Evolutionary conservation across 2,888 invertebrate genomes (phyloP).

Genomic region (Drosophila paranaensis): DNA sequence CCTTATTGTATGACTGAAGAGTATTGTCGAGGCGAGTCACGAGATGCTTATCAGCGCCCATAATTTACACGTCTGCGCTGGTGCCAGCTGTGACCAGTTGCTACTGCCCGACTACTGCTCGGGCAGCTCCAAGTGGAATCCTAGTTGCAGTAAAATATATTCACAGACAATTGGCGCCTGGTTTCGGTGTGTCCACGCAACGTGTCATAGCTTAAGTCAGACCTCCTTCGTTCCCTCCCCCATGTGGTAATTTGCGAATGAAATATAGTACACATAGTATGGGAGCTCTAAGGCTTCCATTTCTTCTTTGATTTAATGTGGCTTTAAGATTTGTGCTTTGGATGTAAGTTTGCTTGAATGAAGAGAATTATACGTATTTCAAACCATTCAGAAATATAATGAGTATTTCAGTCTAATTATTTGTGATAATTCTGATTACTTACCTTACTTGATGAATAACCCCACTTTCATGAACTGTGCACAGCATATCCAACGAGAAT

Average conservation of each 20-base stretch:
- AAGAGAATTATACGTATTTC: too few species aligned
- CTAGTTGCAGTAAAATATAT: slow-evolving; percentile 29
- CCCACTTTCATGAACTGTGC: background rate
- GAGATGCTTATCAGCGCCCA: slow-evolving; percentile 73
- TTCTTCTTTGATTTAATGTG: background rate
- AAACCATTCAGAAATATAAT: too few species aligned
- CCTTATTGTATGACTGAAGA: slow-evolving; percentile 21
- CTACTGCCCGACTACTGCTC: slow-evolving; percentile 5
- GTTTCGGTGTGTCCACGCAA: slow-evolving; percentile 68
- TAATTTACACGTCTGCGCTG: slow-evolving; percentile 74
- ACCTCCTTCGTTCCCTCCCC: slow-evolving; percentile 16
- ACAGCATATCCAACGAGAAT: background rate
- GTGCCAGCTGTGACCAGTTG: slow-evolving; percentile 65
- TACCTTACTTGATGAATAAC: background rate
- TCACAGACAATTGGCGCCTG: slow-evolving; percentile 71
- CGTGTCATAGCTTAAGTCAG: slow-evolving; percentile 16
- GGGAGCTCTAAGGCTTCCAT: background rate
- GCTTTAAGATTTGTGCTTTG: background rate
- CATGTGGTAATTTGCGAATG: slow-evolving; percentile 48
- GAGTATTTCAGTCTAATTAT: too few species aligned
- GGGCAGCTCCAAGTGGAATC: slow-evolving; percentile 24
- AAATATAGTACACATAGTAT: slow-evolving; percentile 19
- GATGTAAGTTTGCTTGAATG: background rate
- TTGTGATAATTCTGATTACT: background rate
- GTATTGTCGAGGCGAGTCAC: slow-evolving; percentile 23